phyloP scores from a whole-genome alignment of 64 coral and sea anemone genomes.

The Montipora capricornis region DNA sequence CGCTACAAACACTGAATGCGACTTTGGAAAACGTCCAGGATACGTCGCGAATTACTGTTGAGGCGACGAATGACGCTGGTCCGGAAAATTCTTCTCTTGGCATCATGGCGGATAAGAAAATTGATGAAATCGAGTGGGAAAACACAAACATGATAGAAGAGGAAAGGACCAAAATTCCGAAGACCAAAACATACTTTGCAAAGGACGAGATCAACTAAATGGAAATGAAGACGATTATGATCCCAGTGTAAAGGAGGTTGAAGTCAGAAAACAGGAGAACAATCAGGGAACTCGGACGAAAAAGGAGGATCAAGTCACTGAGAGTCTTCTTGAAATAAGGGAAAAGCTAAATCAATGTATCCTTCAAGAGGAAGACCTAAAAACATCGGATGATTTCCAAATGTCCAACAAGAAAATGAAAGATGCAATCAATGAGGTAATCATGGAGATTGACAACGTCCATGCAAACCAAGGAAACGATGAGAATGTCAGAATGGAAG shows the following conservation, averaged over 20 bases:
- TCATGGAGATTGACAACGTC: constrained; percentile 21
- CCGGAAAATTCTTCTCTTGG: constrained; percentile 16
- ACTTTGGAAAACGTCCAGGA: constrained; percentile 46
- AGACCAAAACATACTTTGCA: neutral
- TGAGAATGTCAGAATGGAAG: neutral
- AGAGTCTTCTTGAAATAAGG: neutral
- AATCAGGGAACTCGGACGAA: neutral
- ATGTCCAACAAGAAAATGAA: constrained; percentile 39
- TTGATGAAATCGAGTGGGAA: neutral
- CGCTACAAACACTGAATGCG: neutral
- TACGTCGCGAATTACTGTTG: neutral
- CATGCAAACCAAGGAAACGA: neutral
- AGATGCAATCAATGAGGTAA: constrained; percentile 27
- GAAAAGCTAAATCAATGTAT: constrained; percentile 20
- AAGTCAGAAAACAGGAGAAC: too few relatives aligned
- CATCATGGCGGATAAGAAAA: neutral
- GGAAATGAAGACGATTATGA: neutral
- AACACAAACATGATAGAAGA: neutral
- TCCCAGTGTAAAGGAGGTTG: too few relatives aligned
- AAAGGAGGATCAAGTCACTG: neutral
- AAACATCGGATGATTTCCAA: constrained; percentile 17
- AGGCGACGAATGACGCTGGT: constrained; percentile 30
- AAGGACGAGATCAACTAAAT: neutral
- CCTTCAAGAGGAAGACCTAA: neutral
- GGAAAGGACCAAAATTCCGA: neutral